phyloP scores from a whole-genome alignment of 2,888 invertebrate genomes.

The Pheosia gnoma region DNA sequence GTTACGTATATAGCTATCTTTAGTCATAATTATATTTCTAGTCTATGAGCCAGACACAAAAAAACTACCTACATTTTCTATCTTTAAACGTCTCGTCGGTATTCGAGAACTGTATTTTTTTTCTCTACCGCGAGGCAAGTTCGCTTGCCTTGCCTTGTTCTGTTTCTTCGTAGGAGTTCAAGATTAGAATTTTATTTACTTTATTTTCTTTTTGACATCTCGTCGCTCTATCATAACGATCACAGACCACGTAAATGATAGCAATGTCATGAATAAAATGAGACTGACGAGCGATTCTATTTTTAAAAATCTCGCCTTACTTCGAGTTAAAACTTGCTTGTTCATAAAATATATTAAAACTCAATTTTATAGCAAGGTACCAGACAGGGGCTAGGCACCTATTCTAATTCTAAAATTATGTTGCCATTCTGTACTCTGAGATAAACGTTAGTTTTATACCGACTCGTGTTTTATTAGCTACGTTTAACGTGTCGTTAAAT shows the following conservation, averaged over 20 bases:
- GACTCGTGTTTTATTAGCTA: constrained; percentile 30
- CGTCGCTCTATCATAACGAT: neutral
- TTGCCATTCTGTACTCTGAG: neutral
- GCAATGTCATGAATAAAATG: neutral
- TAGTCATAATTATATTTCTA: no score
- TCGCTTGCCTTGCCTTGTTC: no score
- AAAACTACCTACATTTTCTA: no score
- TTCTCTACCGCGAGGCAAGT: no score
- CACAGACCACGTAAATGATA: neutral
- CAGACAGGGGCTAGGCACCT: neutral
- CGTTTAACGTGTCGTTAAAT: constrained; percentile 37
- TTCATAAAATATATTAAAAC: neutral
- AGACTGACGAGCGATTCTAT: no score
- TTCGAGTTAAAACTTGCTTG: no score
- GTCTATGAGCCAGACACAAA: no score
- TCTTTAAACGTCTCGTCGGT: no score
- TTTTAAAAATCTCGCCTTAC: no score
- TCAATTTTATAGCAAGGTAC: neutral
- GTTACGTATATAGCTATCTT: no score
- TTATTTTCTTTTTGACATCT: neutral
- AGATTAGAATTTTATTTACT: neutral
- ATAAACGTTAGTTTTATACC: constrained; percentile 21
- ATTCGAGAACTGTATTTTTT: no score
- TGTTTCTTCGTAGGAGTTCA: neutral
- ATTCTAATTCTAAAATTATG: neutral